A percentile compares a stretch with the other conserved stretches of the same genome.
Evolutionary conservation across 2,113 vertebrate species (phyloP).

Genomic region (Polypterus senegalus): DNA sequence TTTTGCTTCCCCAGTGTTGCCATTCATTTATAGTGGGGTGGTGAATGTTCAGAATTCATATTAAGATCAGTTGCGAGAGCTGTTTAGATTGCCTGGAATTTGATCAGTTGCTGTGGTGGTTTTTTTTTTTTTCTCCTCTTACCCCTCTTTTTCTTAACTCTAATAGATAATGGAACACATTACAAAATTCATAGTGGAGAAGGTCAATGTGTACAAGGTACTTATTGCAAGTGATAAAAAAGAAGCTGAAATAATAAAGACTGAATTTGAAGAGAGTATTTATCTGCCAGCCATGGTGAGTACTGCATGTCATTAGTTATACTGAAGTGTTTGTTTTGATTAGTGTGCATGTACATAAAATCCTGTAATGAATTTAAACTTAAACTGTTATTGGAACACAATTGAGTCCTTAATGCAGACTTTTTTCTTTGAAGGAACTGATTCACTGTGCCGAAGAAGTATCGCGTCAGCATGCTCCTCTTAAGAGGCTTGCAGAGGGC

Average conservation of each 20-base stretch:
- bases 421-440: constrained; percentile 27
- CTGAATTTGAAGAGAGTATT: constrained; percentile 33
- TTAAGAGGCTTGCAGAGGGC: constrained; percentile 4
- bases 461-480: constrained; percentile 24
- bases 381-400: not conserved
- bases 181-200: constrained; percentile 25
- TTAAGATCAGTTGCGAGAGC: too few species aligned
- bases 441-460: constrained; percentile 37
- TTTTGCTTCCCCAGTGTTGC: too few species aligned
- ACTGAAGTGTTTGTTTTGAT: not conserved
- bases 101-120: too few species aligned
- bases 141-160: not conserved
- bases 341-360: not conserved
- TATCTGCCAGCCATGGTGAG: constrained; percentile 44
- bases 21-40: too few species aligned
- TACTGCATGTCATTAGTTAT: not conserved
- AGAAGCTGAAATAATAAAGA: constrained; percentile 20
- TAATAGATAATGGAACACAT: constrained; percentile 40
- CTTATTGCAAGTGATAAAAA: constrained; percentile 29
- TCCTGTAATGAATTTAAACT: too few species aligned
- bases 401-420: not conserved
- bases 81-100: too few species aligned
- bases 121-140: too few species aligned
- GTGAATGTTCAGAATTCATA: too few species aligned
- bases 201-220: constrained; percentile 35